Conservation (phyloP, 1,140 invertebrate genomes). For the Pachyrhynchus sulphureomaculatus region DNA sequence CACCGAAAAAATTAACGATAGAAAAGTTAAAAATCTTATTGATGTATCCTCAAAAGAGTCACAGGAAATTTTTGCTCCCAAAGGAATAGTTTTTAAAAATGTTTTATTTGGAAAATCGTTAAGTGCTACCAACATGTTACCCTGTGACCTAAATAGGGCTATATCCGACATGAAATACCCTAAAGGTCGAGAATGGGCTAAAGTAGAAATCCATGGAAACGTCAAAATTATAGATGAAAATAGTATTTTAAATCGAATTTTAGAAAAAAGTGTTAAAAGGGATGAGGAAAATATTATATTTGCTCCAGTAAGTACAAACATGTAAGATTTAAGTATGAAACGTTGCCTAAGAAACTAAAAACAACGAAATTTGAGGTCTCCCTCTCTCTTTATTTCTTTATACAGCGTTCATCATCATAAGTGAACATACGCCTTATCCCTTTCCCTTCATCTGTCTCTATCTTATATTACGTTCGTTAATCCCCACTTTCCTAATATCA, state of each 20-base stretch:
- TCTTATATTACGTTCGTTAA: too few relatives aligned
- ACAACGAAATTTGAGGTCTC: too few relatives aligned
- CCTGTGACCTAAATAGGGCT: slow-evolving; percentile 35
- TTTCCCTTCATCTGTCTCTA: too few relatives aligned
- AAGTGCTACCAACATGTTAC: slow-evolving; percentile 17
- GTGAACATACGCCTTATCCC: too few relatives aligned
- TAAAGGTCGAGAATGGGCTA: slow-evolving; percentile 28
- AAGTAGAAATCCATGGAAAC: slow-evolving; percentile 33
- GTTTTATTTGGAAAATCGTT: slow-evolving; percentile 31
- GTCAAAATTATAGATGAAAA: slow-evolving; percentile 33
- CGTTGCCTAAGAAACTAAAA: too few relatives aligned
- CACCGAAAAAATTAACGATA: slow-evolving; percentile 41
- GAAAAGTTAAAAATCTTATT: slow-evolving; percentile 34
- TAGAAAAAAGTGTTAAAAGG: slow-evolving; percentile 37
- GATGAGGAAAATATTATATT: slow-evolving; percentile 26
- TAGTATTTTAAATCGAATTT: slow-evolving; percentile 28
- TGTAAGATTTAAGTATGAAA: too few relatives aligned
- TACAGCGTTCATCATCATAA: too few relatives aligned
- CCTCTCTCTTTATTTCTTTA: too few relatives aligned
- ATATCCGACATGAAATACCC: slow-evolving; percentile 35
- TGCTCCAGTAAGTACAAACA: slow-evolving; percentile 26
- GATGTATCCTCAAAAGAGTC: slow-evolving; percentile 27
- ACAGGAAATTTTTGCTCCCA: slow-evolving; percentile 31
- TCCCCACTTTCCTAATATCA: too few relatives aligned
- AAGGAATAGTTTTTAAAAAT: slow-evolving; percentile 28